Evolutionary conservation across 1,140 invertebrate genomes (phyloP).

Genomic region (Nylanderia fulva): DNA sequence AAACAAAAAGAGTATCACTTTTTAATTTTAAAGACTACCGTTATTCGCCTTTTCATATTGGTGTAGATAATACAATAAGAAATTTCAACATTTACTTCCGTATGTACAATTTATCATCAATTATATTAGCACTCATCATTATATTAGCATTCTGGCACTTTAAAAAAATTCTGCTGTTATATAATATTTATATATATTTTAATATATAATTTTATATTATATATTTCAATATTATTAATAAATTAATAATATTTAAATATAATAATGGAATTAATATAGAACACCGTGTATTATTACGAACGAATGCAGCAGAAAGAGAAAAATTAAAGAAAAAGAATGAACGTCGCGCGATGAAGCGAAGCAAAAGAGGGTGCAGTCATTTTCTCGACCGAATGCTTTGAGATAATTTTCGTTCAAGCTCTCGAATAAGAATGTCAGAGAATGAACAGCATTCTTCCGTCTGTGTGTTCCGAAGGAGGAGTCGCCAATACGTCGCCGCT

Average conservation of each 20-base stretch:
- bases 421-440: background rate
- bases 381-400: background rate
- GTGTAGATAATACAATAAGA: background rate
- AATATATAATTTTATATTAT: no score
- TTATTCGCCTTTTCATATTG: background rate
- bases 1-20: background rate
- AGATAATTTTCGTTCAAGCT: background rate
- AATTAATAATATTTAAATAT: no score
- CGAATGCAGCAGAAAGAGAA: background rate
- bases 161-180: background rate
- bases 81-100: background rate
- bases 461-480: background rate
- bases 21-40: background rate
- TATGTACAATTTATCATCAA: background rate
- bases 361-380: background rate
- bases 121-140: background rate
- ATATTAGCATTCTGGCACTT: background rate
- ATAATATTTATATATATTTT: no score
- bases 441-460: background rate
- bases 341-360: background rate
- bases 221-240: no score
- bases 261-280: background rate
- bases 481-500: conserved; percentile 42
- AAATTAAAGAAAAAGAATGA: conserved; percentile 12
- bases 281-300: background rate